phyloP scores from a whole-genome alignment of 2,888 invertebrate species.

The Caenorhabditis uteleia region DNA sequence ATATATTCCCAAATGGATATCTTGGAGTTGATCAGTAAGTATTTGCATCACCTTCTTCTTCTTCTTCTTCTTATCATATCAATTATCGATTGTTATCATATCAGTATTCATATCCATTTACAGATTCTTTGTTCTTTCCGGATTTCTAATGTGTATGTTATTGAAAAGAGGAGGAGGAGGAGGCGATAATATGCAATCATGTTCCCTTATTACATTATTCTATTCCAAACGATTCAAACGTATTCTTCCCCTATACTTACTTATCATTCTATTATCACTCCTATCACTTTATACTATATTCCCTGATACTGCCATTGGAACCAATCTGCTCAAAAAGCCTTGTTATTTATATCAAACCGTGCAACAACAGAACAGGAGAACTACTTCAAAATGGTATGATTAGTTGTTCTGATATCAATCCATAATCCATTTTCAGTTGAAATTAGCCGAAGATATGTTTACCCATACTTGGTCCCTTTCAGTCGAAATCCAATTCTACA shows the following conservation, averaged over 20 bases:
- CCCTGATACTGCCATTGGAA: conserved; percentile 25
- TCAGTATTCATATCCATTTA: too few species aligned
- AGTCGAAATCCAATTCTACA: conserved; percentile 30
- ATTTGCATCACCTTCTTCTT: too few species aligned
- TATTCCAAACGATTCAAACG: conserved; percentile 25
- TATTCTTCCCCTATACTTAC: conserved; percentile 23
- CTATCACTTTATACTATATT: conserved; percentile 13
- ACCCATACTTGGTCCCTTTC: conserved; percentile 28
- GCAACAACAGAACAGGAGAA: conserved; percentile 14
- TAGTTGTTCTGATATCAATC: too few species aligned
- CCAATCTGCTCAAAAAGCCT: conserved; percentile 10
- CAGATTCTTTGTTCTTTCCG: conserved; percentile 32
- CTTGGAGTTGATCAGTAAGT: too few species aligned
- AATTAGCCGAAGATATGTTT: conserved; percentile 18
- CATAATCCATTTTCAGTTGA: too few species aligned
- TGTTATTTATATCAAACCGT: conserved; percentile 18
- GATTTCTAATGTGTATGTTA: conserved; percentile 29
- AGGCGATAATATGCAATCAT: conserved; percentile 1
- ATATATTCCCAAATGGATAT: too few species aligned
- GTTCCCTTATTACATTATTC: conserved; percentile 9
- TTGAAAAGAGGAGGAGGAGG: conserved; percentile 8
- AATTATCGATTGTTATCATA: too few species aligned
- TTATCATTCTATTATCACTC: conserved; percentile 10
- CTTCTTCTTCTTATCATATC: too few species aligned
- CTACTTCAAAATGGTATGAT: conserved; percentile 20